These are phyloP conservation scores for Perithous albicinctus DNA, from an alignment of 2,888 invertebrate species.

Conservation along the genomic window DNA sequence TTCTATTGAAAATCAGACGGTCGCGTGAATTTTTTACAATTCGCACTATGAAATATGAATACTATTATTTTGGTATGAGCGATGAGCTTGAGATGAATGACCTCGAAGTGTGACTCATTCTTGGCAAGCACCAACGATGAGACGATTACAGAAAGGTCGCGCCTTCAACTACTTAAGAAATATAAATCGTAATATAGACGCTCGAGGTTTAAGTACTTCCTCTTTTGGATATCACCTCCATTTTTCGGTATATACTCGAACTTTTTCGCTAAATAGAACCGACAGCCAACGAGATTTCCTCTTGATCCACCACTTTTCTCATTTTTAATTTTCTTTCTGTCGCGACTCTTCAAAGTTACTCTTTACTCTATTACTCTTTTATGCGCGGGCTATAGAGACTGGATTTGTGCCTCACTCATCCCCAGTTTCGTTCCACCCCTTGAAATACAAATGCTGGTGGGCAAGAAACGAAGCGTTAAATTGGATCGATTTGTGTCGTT, in stretches of 20 bases:
- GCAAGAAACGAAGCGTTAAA: background rate
- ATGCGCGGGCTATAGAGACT: background rate
- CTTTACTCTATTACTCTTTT: constrained; percentile 13
- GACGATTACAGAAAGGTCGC: background rate
- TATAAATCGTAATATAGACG: background rate
- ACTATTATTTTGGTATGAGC: background rate
- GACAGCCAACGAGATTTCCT: background rate
- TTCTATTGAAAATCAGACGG: background rate
- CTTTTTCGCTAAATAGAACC: background rate
- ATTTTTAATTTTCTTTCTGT: background rate
- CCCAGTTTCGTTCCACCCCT: background rate
- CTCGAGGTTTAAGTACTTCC: constrained; percentile 2
- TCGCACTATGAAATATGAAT: background rate
- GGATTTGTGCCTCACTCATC: background rate
- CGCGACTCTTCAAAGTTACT: constrained; percentile 6
- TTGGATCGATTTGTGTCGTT: background rate
- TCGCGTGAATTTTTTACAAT: background rate
- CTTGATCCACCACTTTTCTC: background rate
- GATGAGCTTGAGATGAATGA: constrained; percentile 13
- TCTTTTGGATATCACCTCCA: background rate
- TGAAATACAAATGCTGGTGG: background rate
- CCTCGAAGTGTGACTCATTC: background rate
- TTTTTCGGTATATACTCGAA: constrained; percentile 4
- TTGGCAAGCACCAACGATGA: constrained; percentile 5
- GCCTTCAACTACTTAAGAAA: background rate